Conservation (phyloP, 2,113 vertebrate genomes). For the Centropristis striata region DNA sequence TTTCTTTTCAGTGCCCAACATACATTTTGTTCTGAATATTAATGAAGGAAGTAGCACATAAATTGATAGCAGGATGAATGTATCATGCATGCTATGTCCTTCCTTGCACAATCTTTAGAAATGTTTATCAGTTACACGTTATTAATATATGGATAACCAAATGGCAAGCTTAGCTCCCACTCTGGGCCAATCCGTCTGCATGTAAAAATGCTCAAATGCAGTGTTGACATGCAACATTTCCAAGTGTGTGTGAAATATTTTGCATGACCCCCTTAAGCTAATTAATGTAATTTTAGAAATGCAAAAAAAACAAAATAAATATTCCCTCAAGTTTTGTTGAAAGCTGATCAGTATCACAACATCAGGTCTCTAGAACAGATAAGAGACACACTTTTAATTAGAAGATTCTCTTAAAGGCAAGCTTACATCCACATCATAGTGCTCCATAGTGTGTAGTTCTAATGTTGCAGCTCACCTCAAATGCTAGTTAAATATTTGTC, state of each 20-base stretch:
- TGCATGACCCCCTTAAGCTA: conserved; percentile 8
- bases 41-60: conserved; percentile 17
- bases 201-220: conserved; percentile 32
- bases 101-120: conserved; percentile 7
- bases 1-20: conserved; percentile 2
- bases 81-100: neutral
- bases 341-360: conserved; percentile 52
- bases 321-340: conserved; percentile 26
- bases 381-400: conserved; percentile 46
- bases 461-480: conserved; percentile 21
- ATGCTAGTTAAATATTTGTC: conserved; percentile 30
- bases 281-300: conserved; percentile 51
- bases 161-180: conserved; percentile 23
- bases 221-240: conserved; percentile 26
- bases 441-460: conserved; percentile 19
- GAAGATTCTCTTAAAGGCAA: conserved; percentile 32
- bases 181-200: conserved; percentile 23
- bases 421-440: conserved; percentile 15
- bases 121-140: conserved; percentile 37
- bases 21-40: conserved; percentile 33
- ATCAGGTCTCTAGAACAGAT: conserved; percentile 28
- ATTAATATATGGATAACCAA: conserved; percentile 40
- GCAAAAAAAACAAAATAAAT: neutral
- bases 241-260: conserved; percentile 26
- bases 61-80: conserved; percentile 27